Evolutionary conservation across 2,888 invertebrate species (phyloP), one percentile per base, ranked within the genome.

Genomic region (Drosophila emarginata): DNA sequence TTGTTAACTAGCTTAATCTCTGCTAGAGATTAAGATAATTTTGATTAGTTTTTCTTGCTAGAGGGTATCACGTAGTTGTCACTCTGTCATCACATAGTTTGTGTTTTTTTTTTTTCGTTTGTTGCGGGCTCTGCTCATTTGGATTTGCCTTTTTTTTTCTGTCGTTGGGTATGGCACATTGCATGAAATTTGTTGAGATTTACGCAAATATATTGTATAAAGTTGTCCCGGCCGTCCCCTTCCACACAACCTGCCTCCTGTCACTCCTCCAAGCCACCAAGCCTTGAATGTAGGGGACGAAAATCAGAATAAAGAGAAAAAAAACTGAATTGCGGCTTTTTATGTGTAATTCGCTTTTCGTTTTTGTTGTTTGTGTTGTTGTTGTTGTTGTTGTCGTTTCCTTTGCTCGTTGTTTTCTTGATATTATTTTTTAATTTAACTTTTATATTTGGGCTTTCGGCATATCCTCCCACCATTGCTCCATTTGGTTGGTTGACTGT

Each of bases 401-500:
- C 70, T 64, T 62, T 65, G 72, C 54, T 45, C 72, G 67, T 61
- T 78, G 67, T 73, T 72, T 69, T 64, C 67, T 60, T 72, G 64
- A 82, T 87, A 84, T 84, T 87, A 83, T 81, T 87, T 87, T 83
- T 81, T 81, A 87, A 83, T 83, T 87, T 87, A 83, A 79, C 74
- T 87, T 83, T 87, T 83, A 79, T 87, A 77, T 82, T 72, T 69
- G 66, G 67, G 74, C 73, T 81, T 74, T 74, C 61, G 79, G 64
- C 72, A 61, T 67, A 74, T 66, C 58, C 77, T 64, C 63, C 52
- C 28, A 50, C 40, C 58, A n/a, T 37, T n/a, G n/a, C 18, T 23
- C 32, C 28, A 26, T 45, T 50, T 21, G 53, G 28, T 53, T 28
- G 53, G 32, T 11, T 45, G 63, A 53, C 73, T 64, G 67, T 67